A percentile compares a stretch with the other conserved stretches of the same genome.
These are phyloP conservation scores for Porites rus DNA, from an alignment of 92 coral and sea anemone species.

Conservation along the genomic window DNA sequence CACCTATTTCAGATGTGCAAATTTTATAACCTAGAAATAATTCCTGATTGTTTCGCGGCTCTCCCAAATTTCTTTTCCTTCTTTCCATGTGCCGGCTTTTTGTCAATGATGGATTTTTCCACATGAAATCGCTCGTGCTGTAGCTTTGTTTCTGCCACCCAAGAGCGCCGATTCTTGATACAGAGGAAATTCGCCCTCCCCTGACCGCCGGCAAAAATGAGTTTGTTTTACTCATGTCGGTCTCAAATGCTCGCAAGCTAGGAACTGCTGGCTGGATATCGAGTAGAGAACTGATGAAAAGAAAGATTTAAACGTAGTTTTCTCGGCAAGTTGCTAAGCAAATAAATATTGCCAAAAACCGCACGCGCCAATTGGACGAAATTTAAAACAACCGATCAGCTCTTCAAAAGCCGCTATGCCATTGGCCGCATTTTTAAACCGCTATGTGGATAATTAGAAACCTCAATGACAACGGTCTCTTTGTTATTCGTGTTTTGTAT, in stretches of 20 bases:
- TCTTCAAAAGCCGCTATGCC: not conserved
- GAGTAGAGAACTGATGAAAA: not conserved
- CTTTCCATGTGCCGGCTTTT: not conserved
- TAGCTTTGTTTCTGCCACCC: not conserved
- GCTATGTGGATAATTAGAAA: conserved; percentile 15
- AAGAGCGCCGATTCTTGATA: not conserved
- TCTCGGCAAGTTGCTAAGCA: conserved; percentile 25
- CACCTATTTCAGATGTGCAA: conserved; percentile 22
- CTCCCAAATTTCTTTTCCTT: not conserved
- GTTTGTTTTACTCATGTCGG: conserved; percentile 8
- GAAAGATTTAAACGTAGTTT: conserved; percentile 13
- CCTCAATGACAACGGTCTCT: conserved; percentile 31
- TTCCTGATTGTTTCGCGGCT: conserved; percentile 8
- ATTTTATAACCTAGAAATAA: conserved; percentile 20
- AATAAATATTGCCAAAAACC: not conserved
- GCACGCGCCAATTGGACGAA: conserved; percentile 6
- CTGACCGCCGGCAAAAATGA: conserved; percentile 27
- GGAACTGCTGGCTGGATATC: not conserved
- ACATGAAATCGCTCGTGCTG: conserved; percentile 6
- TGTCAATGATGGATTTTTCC: conserved; percentile 45
- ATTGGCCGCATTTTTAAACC: conserved; percentile 28
- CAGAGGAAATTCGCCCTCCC: conserved; percentile 12
- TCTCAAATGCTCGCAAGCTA: not conserved
- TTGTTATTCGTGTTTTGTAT: conserved; percentile 30
- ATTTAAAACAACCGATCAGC: conserved; percentile 14